These are phyloP conservation scores for Drosophila kepulauana DNA, from an alignment of 1,140 invertebrate genomes.

Conservation along the genomic window DNA sequence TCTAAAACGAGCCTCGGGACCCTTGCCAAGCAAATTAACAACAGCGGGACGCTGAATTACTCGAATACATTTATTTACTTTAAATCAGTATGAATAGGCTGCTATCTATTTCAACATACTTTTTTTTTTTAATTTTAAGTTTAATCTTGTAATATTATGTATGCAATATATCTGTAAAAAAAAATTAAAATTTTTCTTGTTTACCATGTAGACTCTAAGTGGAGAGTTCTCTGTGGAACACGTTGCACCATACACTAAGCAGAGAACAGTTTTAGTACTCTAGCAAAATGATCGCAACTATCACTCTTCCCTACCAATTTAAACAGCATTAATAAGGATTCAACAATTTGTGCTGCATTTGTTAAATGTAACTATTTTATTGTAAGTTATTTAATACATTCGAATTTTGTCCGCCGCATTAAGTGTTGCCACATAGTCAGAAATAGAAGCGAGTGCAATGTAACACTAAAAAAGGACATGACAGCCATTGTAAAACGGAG, in stretches of 20 bases:
- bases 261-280: too few species aligned
- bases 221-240: too few species aligned
- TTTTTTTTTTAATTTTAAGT: not conserved
- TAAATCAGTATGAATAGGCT: not conserved
- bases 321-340: too few species aligned
- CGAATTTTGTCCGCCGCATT: not conserved
- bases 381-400: not conserved
- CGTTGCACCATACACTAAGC: too few species aligned
- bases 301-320: too few species aligned
- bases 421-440: conserved; percentile 15
- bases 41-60: conserved; percentile 50
- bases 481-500: not conserved
- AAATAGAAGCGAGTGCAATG: not conserved
- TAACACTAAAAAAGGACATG: conserved; percentile 17
- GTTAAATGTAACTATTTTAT: too few species aligned
- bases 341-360: too few species aligned
- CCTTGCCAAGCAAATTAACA: conserved; percentile 52
- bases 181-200: too few species aligned
- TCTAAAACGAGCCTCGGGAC: conserved; percentile 62
- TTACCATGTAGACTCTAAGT: too few species aligned
- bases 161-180: not conserved
- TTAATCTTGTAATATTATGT: not conserved
- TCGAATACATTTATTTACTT: conserved; percentile 9
- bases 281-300: too few species aligned
- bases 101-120: not conserved